Base-by-base conservation (phyloP, 2,113 vertebrate species). In the Oreochromis spilurus region DNA sequence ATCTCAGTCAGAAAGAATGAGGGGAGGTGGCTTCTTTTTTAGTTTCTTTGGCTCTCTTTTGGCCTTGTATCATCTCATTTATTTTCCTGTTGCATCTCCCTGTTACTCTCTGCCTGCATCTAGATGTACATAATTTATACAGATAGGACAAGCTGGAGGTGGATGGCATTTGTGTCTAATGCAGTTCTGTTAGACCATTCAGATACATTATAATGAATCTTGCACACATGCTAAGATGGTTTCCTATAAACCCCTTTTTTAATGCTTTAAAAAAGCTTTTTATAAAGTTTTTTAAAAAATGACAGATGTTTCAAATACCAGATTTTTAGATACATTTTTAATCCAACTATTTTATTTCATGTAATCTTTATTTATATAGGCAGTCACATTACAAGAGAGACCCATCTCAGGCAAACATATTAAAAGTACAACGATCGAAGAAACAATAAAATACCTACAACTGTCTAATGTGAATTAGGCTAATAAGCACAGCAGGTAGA, bases 101-200 rank as follows among this genome's bases (percentile, higher is more conserved):
- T 3, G 40, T 38, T 82, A 16, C 24, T 79, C 16, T 34, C 52
- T 34, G 12, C 21, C 40, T 62, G 79, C 34, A 72, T 88, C 48
- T 21, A 34, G 45, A 80, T 13, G 43, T 72, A 79, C n/a, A 82
- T 84, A 85, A 89, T 88, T 88, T 83, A 82, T 43, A 82, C 26
- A 26, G 40, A 91, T 57, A 29, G 10, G 72, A 52, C 5, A 31
- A n/a, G 26, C 79, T 36, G 48, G 19, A 5, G 48, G 48, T 79
- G 85, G 82, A 13, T 52, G 72, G 43, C 45, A 8, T 77, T 77
- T 85, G 57, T 79, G 77, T 21, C 21, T 62, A 91, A 89, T 85
- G 67, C 48, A 83, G 43, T 40, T 45, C 81, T 70, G 84, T 79
- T 43, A 43, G 57, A 87, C 26, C 53, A 7, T 34, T 10, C 14